Percentiles rank a stretch among this genome's conserved stretches.
These are phyloP conservation scores for Tonatia bakeri DNA, from an alignment of 2,113 vertebrate genomes.

Conservation along the genomic window DNA sequence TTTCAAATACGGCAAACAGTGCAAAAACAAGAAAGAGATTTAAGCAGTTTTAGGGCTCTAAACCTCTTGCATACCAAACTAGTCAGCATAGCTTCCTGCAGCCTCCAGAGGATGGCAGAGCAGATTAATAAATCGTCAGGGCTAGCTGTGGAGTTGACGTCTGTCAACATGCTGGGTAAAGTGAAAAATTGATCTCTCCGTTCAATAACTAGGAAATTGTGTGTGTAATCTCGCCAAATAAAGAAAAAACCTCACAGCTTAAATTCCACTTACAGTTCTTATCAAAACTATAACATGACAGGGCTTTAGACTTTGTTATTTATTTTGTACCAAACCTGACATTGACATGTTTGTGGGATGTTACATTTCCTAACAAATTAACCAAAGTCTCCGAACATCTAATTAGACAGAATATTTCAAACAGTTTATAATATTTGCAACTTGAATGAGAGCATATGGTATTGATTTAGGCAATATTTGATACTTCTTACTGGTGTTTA, in stretches of 20 bases:
- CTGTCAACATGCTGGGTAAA: slow-evolving; percentile 47
- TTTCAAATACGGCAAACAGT: neutral
- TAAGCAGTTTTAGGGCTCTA: slow-evolving; percentile 21
- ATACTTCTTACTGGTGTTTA: slow-evolving; percentile 40
- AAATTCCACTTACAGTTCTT: slow-evolving; percentile 38
- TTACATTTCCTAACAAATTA: slow-evolving; percentile 16
- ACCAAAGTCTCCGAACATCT: neutral
- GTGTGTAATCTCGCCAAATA: slow-evolving; percentile 1
- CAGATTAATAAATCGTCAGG: slow-evolving; percentile 49
- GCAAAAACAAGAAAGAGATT: slow-evolving; percentile 1
- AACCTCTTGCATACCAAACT: neutral
- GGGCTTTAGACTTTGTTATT: neutral
- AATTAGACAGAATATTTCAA: slow-evolving; percentile 40
- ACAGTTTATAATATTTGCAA: slow-evolving; percentile 31
- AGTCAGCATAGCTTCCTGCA: slow-evolving; percentile 23
- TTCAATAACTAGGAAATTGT: slow-evolving; percentile 33
- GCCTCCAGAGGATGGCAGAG: slow-evolving; percentile 52
- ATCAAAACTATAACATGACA: slow-evolving; percentile 42
- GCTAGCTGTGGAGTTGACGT: neutral
- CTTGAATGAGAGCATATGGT: slow-evolving; percentile 39
- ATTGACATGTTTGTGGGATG: neutral
- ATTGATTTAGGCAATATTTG: slow-evolving; percentile 34
- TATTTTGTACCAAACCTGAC: slow-evolving; percentile 17
- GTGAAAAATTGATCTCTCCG: slow-evolving; percentile 47
- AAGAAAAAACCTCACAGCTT: slow-evolving; percentile 11